A percentile compares a stretch with the other conserved stretches of the same genome.
Conservation (phyloP, 2,113 vertebrate species). For the Pogona vitticeps region DNA sequence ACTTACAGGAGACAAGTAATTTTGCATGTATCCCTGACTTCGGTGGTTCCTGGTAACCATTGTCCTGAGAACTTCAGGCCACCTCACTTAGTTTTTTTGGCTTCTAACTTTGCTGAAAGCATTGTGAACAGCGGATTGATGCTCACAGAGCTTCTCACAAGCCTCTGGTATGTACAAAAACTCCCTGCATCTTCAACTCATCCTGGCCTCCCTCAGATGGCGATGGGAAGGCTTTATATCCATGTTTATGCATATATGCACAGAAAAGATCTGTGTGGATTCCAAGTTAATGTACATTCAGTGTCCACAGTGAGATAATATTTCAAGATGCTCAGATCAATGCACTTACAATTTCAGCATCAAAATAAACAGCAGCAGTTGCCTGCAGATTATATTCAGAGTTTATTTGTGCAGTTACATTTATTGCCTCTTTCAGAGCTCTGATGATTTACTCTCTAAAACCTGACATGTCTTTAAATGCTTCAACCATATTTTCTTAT, state of each 20-base stretch:
- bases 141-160: not conserved
- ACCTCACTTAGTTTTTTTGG: not conserved
- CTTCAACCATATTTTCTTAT: conserved; percentile 36
- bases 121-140: not conserved
- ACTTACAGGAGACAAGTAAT: no score
- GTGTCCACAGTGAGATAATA: conserved; percentile 49
- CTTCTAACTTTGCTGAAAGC: no score
- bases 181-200: not conserved
- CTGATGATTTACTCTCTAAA: conserved; percentile 33
- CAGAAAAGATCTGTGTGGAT: not conserved
- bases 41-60: no score
- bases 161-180: not conserved
- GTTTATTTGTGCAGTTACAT: conserved; percentile 25
- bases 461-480: conserved; percentile 24
- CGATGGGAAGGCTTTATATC: not conserved
- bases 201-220: not conserved
- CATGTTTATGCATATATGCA: not conserved
- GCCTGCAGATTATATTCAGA: conserved; percentile 28
- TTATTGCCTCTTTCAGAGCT: conserved; percentile 22
- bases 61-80: not conserved
- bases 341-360: conserved; percentile 53
- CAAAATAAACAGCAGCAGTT: conserved; percentile 37
- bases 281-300: conserved; percentile 53
- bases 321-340: conserved; percentile 36
- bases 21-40: no score